Percentiles rank a stretch among this genome's conserved stretches.
phyloP scores from a whole-genome alignment of 2,113 vertebrate species.

The Hassar affinis region DNA sequence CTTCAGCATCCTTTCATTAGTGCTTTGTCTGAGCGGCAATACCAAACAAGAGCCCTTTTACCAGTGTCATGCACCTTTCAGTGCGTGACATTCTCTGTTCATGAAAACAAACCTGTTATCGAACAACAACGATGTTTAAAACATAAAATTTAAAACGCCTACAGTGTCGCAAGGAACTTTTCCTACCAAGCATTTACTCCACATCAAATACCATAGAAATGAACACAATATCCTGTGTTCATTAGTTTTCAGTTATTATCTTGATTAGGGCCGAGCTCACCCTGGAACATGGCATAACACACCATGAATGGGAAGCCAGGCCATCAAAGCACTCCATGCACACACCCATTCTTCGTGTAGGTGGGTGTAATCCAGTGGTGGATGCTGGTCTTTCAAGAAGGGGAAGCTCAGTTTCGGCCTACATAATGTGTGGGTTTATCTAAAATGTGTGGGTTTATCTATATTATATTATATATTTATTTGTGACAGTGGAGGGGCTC shows the following conservation, averaged over 20 bases:
- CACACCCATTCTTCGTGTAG: neutral
- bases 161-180: neutral
- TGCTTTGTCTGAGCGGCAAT: neutral
- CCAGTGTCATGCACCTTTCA: neutral
- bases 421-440: too few species aligned
- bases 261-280: neutral
- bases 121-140: neutral
- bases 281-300: neutral
- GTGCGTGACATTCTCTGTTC: neutral
- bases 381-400: too few species aligned
- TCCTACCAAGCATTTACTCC: neutral
- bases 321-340: neutral
- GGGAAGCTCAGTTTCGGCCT: too few species aligned
- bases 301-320: neutral
- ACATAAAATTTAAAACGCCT: neutral
- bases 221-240: neutral
- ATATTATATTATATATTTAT: too few species aligned
- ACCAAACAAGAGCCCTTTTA: neutral
- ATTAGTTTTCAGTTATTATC: neutral
- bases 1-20: conserved; percentile 23
- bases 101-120: conserved; percentile 13
- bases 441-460: too few species aligned
- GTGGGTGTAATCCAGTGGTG: neutral
- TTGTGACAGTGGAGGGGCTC: too few species aligned
- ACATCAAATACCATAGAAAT: neutral